Evolutionary conservation across 2,888 invertebrate genomes (phyloP).

Genomic region (Mesorhabditis spiculigera): DNA sequence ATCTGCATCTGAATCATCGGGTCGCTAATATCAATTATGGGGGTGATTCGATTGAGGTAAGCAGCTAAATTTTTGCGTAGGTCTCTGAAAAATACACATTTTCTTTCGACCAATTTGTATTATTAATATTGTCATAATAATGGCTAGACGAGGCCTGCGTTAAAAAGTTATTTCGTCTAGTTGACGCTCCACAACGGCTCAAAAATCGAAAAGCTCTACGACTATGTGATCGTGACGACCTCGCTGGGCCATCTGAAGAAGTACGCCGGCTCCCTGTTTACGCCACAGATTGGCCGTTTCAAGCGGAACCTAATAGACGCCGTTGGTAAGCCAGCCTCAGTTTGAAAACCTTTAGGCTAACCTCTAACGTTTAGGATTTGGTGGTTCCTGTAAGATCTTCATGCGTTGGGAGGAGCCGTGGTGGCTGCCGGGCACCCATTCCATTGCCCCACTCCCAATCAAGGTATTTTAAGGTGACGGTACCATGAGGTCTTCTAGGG

Average conservation of each 20-base stretch:
- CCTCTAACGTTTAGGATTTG: conserved; percentile 32
- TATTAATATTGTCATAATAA: not conserved
- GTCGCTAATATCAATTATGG: conserved; percentile 39
- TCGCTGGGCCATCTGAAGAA: conserved; percentile 51
- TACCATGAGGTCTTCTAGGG: not conserved
- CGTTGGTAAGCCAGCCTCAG: not conserved
- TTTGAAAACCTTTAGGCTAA: conserved; percentile 9
- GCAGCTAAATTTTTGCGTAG: not conserved
- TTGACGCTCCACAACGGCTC: conserved; percentile 14
- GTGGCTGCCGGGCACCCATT: conserved; percentile 41
- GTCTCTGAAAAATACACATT: no score
- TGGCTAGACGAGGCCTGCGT: not conserved
- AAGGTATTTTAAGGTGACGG: conserved; percentile 10
- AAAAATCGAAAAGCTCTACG: conserved; percentile 27
- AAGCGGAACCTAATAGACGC: conserved; percentile 1
- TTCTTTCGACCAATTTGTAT: not conserved
- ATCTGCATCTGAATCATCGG: conserved; percentile 36
- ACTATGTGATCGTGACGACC: conserved; percentile 49
- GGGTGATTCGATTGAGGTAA: conserved; percentile 12
- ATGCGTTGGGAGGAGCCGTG: conserved; percentile 47
- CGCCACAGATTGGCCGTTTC: conserved; percentile 27
- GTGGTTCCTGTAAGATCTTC: conserved; percentile 46
- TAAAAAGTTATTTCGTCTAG: not conserved
- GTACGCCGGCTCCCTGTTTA: conserved; percentile 36
- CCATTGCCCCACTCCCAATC: conserved; percentile 40